These are phyloP conservation scores for Parapsyche elsis DNA, from an alignment of 1,140 invertebrate genomes.

Conservation along the genomic window DNA sequence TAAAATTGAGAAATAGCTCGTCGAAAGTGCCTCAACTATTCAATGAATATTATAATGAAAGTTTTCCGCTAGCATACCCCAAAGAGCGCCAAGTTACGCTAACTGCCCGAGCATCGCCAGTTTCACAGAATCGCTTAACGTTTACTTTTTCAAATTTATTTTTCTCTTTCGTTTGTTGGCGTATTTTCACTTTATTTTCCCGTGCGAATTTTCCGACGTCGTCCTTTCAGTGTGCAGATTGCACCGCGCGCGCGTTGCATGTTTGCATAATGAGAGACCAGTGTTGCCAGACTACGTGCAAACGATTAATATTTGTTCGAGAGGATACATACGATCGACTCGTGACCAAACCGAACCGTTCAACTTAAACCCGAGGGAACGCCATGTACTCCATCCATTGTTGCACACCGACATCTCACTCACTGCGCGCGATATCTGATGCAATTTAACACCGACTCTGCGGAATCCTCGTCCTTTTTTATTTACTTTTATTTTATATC, in stretches of 20 bases:
- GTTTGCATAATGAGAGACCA: constrained; percentile 14
- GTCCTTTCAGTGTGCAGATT: constrained; percentile 8
- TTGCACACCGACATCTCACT: no score
- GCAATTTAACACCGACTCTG: neutral
- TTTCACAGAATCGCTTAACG: neutral
- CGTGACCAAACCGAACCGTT: no score
- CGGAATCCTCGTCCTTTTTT: neutral
- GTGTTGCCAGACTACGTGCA: neutral
- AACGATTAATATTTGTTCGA: constrained; percentile 29
- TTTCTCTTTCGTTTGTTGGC: no score
- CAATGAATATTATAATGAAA: constrained; percentile 26
- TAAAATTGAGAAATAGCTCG: neutral
- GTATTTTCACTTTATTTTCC: neutral
- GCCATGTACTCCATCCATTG: no score
- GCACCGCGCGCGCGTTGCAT: neutral
- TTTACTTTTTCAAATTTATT: neutral
- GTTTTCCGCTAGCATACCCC: neutral
- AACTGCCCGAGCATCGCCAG: neutral
- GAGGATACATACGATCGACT: neutral
- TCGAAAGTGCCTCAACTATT: constrained; percentile 13
- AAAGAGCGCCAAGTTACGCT: constrained; percentile 1
- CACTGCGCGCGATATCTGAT: no score
- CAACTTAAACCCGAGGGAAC: no score
- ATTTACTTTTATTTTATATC: neutral
- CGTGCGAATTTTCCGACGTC: neutral